Conservation (phyloP, 2,797 vertebrate species). For the Cyprinella venusta region DNA sequence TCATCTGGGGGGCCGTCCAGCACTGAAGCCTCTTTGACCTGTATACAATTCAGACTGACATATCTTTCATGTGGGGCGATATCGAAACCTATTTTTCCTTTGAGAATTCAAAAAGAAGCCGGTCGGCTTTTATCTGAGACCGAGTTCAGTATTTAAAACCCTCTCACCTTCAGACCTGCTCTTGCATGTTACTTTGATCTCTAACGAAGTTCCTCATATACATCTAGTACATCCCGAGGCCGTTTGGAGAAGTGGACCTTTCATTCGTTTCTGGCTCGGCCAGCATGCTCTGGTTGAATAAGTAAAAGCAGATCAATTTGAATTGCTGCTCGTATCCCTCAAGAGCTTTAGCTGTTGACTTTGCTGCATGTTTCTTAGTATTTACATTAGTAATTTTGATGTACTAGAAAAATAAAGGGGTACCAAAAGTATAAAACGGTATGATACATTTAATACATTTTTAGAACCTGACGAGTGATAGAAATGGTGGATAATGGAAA, state of each 20-base stretch:
- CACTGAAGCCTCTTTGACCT: slow-evolving; percentile 41
- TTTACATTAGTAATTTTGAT: not conserved
- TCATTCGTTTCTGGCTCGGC: slow-evolving; percentile 3
- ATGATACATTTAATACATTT: not conserved
- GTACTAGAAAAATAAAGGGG: not conserved
- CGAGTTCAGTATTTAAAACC: slow-evolving; percentile 45
- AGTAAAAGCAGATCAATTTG: slow-evolving; percentile 33
- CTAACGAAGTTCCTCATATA: slow-evolving; percentile 40
- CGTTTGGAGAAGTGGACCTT: slow-evolving; percentile 18
- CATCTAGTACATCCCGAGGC: slow-evolving; percentile 35
- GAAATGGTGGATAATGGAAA: not conserved
- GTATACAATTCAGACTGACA: slow-evolving; percentile 30
- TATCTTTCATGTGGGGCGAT: slow-evolving; percentile 51
- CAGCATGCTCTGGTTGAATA: not conserved
- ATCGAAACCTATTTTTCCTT: slow-evolving; percentile 37
- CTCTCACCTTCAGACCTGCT: slow-evolving; percentile 46
- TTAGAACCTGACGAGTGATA: not conserved
- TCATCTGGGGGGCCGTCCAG: slow-evolving; percentile 45
- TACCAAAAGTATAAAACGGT: not conserved
- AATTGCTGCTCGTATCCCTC: slow-evolving; percentile 15
- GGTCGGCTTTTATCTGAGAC: slow-evolving; percentile 49
- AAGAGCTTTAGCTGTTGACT: slow-evolving; percentile 11
- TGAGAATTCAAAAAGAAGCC: slow-evolving; percentile 45
- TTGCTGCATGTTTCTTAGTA: not conserved
- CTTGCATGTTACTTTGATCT: slow-evolving; percentile 43